These are phyloP conservation scores for Halyomorpha halys DNA, from an alignment of 1,140 invertebrate genomes.

Conservation along the genomic window DNA sequence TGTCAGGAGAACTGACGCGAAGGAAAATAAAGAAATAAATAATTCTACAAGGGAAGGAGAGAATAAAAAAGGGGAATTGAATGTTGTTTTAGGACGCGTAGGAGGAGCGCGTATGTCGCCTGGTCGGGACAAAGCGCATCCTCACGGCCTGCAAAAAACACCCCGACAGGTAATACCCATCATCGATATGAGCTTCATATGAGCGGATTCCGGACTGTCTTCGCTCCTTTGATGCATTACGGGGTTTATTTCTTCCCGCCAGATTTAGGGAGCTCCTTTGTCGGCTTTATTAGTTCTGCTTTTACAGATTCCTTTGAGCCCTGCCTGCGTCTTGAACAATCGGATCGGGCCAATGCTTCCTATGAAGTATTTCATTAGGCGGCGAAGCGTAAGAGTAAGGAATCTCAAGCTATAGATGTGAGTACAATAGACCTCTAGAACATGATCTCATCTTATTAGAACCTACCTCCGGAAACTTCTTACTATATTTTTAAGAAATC, in stretches of 20 bases:
- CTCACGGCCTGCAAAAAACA: background rate
- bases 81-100: slow-evolving; percentile 3
- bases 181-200: background rate
- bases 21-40: slow-evolving; percentile 4
- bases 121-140: background rate
- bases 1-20: background rate
- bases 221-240: background rate
- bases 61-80: background rate
- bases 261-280: background rate
- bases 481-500: too few relatives aligned
- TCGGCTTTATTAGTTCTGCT: slow-evolving; percentile 7
- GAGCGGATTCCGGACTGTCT: background rate
- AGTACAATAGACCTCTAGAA: too few relatives aligned
- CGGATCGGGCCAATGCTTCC: too few relatives aligned
- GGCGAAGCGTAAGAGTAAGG: too few relatives aligned
- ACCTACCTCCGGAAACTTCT: too few relatives aligned
- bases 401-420: too few relatives aligned
- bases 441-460: too few relatives aligned
- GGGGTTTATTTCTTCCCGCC: background rate
- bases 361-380: too few relatives aligned
- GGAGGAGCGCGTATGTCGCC: background rate
- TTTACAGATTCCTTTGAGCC: background rate
- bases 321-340: too few relatives aligned
- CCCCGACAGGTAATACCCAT: background rate
- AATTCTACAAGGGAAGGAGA: background rate